Base-by-base conservation (phyloP, 2,113 vertebrate species). In the Toxotes chatareus region DNA sequence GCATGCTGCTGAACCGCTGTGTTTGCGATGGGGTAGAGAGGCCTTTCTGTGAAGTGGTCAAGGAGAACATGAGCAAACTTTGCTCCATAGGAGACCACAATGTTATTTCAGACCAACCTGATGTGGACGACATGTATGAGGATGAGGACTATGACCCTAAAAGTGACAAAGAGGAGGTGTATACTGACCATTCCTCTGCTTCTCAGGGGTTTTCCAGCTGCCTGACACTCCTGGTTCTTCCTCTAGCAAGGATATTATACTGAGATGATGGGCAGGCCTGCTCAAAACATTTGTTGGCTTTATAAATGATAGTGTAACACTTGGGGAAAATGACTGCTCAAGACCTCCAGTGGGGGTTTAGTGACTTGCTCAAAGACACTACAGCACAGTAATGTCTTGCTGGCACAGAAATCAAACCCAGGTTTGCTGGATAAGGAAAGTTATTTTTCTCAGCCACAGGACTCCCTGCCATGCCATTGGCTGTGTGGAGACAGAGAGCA, bases 1-100 rank as follows among this genome's bases (percentile, higher is more conserved):
- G 95, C 34, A 47, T 83, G 65, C 83, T 94, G 81, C 94, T 96
- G 1, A 94, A 96, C 90, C 93, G 88, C 42, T 96, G 95, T 36
- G 93, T 95, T 2, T 96, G 95, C 51, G 95, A 96, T 60, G 95
- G 96, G 0, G 92, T 94, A 51, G 95, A 96, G 92, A 88, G 96
- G 65, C 95, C 95, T 2, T 96, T 96, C 89, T 96, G 96, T 47
- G 95, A 96, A 73, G 94, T 95, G 87, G 95, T 96, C 64, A 96
- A 96, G 82, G 94, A 95, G 72, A 96, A 95, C 93, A 96, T 96
- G 95, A 91, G 88, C 51, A 93, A 91, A 47, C 94, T 96, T 2
- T 96, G 96, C 79, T 64, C 87, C 36, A 89, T 94, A 3, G 93
- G 91, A 21, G 94, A 94, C 70, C 89, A 86, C 76, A 71, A 69